A percentile compares a stretch with the other conserved stretches of the same genome.
Evolutionary conservation across 2,888 invertebrate genomes (phyloP).

Genomic region (Odontomyia ornata): DNA sequence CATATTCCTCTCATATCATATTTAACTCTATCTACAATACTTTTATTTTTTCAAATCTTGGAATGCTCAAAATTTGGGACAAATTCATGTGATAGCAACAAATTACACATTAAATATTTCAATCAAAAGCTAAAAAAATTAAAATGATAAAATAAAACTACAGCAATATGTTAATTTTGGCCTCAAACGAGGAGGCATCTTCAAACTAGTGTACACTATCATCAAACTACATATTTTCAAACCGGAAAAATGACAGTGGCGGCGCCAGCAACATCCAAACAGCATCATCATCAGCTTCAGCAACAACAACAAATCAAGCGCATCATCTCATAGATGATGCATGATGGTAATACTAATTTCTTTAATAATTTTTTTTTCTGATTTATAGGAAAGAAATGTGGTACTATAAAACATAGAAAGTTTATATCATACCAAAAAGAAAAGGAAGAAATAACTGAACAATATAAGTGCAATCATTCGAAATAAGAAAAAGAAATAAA

Average conservation of each 20-base stretch:
- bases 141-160: no score
- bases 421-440: not conserved
- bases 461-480: not conserved
- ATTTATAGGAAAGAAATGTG: conserved; percentile 22
- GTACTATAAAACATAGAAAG: conserved; percentile 2
- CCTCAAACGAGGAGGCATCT: not conserved
- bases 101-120: no score
- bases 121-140: no score
- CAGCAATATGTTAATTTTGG: not conserved
- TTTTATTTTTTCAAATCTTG: no score
- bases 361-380: conserved; percentile 7
- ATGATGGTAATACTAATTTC: conserved; percentile 7
- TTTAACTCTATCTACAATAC: no score
- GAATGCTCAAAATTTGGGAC: no score
- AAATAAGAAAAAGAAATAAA: not conserved
- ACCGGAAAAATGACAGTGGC: not conserved
- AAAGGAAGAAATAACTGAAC: not conserved
- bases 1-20: no score
- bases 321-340: not conserved
- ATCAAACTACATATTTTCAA: no score
- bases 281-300: not conserved
- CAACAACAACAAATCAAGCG: not conserved
- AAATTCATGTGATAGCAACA: no score
- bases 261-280: not conserved
- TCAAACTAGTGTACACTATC: no score